A percentile compares a stretch with the other conserved stretches of the same genome.
Conservation (phyloP, 1,140 invertebrate species). For the Bombus balteatus region DNA sequence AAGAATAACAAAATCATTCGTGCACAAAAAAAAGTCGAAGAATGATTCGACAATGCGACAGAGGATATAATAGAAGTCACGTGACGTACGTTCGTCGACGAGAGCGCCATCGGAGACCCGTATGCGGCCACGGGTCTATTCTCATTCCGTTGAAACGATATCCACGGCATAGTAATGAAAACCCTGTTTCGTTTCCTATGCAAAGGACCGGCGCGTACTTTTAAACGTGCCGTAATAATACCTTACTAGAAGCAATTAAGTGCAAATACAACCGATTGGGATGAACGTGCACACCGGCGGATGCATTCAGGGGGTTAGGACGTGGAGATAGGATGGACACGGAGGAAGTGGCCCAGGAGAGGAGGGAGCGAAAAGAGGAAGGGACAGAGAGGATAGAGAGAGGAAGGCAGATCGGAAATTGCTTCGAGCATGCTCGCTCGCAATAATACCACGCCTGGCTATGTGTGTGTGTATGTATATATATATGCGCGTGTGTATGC, state of each 20-base stretch:
- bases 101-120: background rate
- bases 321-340: conserved; percentile 33
- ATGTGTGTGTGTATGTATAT: too few species aligned
- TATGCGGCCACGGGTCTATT: background rate
- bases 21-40: background rate
- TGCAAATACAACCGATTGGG: conserved; percentile 62
- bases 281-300: conserved; percentile 47
- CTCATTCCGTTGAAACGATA: conserved; percentile 33
- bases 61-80: background rate
- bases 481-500: too few species aligned
- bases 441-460: conserved; percentile 45
- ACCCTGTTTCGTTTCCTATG: conserved; percentile 13
- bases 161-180: conserved; percentile 13
- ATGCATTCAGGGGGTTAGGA: conserved; percentile 23
- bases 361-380: conserved; percentile 28
- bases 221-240: conserved; percentile 56
- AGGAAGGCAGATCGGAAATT: conserved; percentile 68
- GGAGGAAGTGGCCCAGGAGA: conserved; percentile 33
- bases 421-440: conserved; percentile 66
- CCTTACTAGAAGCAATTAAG: conserved; percentile 64
- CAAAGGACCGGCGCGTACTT: conserved; percentile 34
- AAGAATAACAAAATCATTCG: too few species aligned
- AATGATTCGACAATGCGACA: background rate
- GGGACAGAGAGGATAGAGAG: conserved; percentile 31
- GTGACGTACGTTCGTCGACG: background rate